Evolutionary conservation across 2,113 vertebrate species (phyloP), one percentile per base, ranked within the genome.

Genomic region (Datnioides undecimradiatus): DNA sequence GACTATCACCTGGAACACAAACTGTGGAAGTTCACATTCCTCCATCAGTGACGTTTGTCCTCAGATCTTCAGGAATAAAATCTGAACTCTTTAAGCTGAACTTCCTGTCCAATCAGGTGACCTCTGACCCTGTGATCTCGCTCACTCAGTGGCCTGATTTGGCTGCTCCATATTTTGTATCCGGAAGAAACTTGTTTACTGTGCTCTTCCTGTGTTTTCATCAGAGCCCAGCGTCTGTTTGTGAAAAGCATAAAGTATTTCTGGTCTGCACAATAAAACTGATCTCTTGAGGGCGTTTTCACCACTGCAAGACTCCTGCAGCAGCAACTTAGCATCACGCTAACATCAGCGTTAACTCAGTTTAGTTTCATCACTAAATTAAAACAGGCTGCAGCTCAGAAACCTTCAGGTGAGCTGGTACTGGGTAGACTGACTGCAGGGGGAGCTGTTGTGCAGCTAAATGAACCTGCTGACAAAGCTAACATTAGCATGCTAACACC

Each of bases 161-260:
- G 34, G 62, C 31, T 36, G 41, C 73, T 73, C 27, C 46, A 1
- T 87, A 78, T 91, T 91, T 89, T 91, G 17, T 85, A 84, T 41
- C 2, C 2, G 29, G 11, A 55, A 57, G 34, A 52, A 31, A 76
- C 54, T 55, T 17, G 49, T 55, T 4, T 76, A 10, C 38, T 52
- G 34, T 59, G 27, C 17, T 57, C 43, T 25, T 13, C 2, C 7
- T 41, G 60, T 23, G 8, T 79, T 69, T 76, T 43, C 11, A 0
- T 49, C 31, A 1, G 17, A 33, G n/a, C n/a, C n/a, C n/a, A n/a
- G n/a, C 12, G 57, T 73, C 33, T 71, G 64, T 75, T 70, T 79
- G 70, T 79, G 29, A 68, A 76, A 76, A 73, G 27, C 9, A 23
- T 27, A 80, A 69, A 71, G 4, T 0, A 55, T 75, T 64, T 31